Conservation (phyloP, 2,113 vertebrate genomes). For the Ciconia maguari region DNA sequence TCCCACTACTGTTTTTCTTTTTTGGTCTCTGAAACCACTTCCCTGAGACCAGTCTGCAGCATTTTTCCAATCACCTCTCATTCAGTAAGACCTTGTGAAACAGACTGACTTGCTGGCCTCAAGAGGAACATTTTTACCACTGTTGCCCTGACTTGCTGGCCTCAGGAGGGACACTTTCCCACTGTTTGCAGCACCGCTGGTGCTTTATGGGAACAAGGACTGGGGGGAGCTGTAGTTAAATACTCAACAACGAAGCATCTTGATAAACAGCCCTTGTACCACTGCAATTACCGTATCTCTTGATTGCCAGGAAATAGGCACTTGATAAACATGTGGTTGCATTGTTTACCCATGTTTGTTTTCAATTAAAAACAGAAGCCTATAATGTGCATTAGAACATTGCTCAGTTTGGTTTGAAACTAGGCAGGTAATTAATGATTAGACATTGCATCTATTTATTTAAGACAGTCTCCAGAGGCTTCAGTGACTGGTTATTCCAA, state of each 20-base stretch:
- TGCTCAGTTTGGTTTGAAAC: background rate
- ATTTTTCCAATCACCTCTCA: background rate
- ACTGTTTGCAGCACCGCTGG: background rate
- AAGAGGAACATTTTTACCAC: background rate
- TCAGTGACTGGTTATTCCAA: background rate
- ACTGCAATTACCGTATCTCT: background rate
- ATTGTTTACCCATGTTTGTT: background rate
- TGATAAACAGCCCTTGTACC: background rate
- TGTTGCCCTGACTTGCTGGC: background rate
- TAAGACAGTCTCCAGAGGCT: background rate
- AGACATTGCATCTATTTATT: background rate
- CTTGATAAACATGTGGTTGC: background rate
- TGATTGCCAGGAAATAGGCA: background rate
- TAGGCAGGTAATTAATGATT: conserved; percentile 6
- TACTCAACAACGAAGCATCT: background rate
- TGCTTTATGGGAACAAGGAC: background rate
- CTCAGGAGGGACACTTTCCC: background rate
- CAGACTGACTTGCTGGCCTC: background rate
- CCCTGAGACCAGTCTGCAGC: background rate
- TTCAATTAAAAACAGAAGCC: conserved; percentile 5
- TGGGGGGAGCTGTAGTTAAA: background rate
- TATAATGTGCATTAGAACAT: background rate
- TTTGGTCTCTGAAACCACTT: background rate
- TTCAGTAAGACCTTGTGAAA: background rate
- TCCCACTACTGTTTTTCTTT: background rate